Percentiles rank a stretch among this genome's conserved stretches.
These are phyloP conservation scores for Aspidiotus rigidus DNA, from an alignment of 2,888 invertebrate genomes.

Conservation along the genomic window DNA sequence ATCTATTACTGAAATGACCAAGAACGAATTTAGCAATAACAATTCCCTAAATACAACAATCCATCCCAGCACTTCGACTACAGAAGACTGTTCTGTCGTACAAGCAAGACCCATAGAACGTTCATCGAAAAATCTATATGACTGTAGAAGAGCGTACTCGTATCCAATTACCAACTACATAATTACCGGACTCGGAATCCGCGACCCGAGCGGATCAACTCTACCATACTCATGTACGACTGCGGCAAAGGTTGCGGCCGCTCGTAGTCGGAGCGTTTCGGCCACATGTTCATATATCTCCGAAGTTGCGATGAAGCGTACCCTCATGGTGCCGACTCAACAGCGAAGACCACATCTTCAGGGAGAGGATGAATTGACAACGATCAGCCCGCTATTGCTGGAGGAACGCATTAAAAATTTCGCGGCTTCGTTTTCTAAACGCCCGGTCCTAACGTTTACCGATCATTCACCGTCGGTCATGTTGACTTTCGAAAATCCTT, in stretches of 20 bases:
- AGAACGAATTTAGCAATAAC: not conserved
- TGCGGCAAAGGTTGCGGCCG: not conserved
- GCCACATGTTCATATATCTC: slow-evolving; percentile 22
- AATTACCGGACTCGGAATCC: slow-evolving; percentile 8
- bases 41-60: too few species aligned
- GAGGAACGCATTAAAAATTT: not conserved
- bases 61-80: too few species aligned
- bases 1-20: slow-evolving; percentile 7
- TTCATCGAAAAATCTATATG: not conserved
- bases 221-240: not conserved
- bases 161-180: slow-evolving; percentile 19
- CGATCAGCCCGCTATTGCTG: not conserved
- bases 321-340: not conserved
- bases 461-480: slow-evolving; percentile 20
- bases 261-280: slow-evolving; percentile 21
- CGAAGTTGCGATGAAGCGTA: slow-evolving; percentile 16
- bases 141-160: slow-evolving; percentile 26
- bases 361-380: not conserved
- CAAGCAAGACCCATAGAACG: not conserved
- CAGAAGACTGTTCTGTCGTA: too few species aligned
- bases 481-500: slow-evolving; percentile 13
- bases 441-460: slow-evolving; percentile 8
- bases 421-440: not conserved
- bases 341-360: not conserved
- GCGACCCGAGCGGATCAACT: not conserved